Conservation (phyloP, 2,797 vertebrate species). For the Cygnus olor region DNA sequence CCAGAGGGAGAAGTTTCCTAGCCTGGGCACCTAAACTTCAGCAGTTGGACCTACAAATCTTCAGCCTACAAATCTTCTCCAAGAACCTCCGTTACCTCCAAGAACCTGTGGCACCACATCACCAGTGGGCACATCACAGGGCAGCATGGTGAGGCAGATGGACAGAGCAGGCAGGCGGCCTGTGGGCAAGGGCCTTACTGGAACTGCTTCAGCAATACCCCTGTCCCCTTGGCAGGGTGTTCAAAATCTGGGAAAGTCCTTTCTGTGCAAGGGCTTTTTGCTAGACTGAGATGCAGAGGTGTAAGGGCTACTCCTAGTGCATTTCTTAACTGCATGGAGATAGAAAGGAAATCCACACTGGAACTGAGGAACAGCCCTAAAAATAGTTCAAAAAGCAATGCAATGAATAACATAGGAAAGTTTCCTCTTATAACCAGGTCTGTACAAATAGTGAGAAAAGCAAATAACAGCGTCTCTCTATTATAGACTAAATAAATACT, state of each 20-base stretch:
- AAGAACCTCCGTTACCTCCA: background rate
- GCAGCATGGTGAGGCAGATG: background rate
- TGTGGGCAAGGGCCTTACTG: background rate
- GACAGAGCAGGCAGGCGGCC: background rate
- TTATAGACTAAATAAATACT: background rate
- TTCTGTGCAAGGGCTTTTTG: background rate
- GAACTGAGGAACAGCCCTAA: background rate
- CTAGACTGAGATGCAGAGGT: accelerated
- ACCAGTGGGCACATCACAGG: background rate
- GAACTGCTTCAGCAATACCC: accelerated
- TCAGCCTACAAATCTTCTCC: background rate
- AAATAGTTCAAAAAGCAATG: background rate
- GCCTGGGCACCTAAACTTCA: background rate
- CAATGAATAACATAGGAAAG: background rate
- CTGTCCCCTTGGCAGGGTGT: background rate
- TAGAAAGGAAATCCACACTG: background rate
- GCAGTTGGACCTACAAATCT: background rate
- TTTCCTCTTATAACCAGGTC: background rate
- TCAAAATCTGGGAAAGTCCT: background rate
- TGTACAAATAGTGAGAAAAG: background rate
- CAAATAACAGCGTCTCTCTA: background rate
- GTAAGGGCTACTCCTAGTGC: background rate
- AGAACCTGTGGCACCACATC: background rate
- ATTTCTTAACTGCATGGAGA: background rate
- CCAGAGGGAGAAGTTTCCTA: background rate